Percentiles rank a stretch among this genome's conserved stretches.
phyloP scores from a whole-genome alignment of 1,140 invertebrate genomes.

The Hyphantria cunea region DNA sequence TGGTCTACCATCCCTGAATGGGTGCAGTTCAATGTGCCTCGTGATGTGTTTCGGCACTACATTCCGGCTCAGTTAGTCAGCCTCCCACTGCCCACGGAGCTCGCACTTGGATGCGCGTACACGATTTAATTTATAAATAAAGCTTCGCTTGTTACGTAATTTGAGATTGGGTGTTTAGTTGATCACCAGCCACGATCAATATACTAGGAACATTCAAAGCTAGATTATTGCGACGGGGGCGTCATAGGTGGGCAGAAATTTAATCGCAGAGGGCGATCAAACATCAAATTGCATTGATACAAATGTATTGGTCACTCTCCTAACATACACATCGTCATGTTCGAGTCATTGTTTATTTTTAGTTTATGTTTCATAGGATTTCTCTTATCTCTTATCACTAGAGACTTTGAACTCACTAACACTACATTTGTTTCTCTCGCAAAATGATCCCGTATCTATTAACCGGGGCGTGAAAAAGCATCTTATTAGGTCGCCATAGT shows the following conservation, averaged over 20 bases:
- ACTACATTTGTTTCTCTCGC: no score
- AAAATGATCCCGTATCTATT: no score
- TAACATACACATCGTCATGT: no score
- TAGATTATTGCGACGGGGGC: not conserved
- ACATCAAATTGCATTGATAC: no score
- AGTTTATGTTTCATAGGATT: no score
- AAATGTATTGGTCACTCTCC: no score
- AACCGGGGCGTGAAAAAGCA: no score
- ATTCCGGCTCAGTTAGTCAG: slow-evolving; percentile 32
- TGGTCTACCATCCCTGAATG: not conserved
- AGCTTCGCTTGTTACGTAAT: slow-evolving; percentile 15
- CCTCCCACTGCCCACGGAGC: slow-evolving; percentile 23
- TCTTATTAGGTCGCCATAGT: no score
- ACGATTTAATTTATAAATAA: slow-evolving; percentile 21
- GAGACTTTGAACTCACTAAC: no score
- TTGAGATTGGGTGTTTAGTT: slow-evolving; percentile 6
- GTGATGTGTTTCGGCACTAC: slow-evolving; percentile 26
- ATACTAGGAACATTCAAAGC: slow-evolving; percentile 3
- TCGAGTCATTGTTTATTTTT: no score
- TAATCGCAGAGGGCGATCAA: no score
- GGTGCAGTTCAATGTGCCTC: slow-evolving; percentile 38
- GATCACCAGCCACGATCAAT: slow-evolving; percentile 10
- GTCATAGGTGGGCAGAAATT: not conserved
- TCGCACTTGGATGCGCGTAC: slow-evolving; percentile 19
- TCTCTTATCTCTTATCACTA: no score